Percentiles rank a stretch among this genome's conserved stretches.
phyloP scores from a whole-genome alignment of 2,888 invertebrate genomes.

The Erebia ligea region DNA sequence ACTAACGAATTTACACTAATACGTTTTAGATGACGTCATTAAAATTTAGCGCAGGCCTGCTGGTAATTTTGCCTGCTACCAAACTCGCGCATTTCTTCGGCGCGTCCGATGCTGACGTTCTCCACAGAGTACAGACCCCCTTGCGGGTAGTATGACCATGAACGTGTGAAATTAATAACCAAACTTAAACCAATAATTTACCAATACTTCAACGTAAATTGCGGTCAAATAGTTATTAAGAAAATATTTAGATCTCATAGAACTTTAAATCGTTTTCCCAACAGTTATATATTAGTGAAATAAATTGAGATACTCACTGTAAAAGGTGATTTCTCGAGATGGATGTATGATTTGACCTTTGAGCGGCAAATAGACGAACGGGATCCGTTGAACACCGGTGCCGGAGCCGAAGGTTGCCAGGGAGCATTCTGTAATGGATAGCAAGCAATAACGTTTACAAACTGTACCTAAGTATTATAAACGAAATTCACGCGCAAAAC shows the following conservation, averaged over 20 bases:
- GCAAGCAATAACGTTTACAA: neutral
- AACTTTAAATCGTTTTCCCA: neutral
- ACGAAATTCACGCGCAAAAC: neutral
- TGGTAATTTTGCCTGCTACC: no score
- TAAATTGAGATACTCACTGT: conserved; percentile 78
- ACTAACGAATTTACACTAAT: no score
- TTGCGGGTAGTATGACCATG: no score
- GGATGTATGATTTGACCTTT: conserved; percentile 95
- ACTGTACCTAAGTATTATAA: no score
- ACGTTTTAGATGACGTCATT: no score
- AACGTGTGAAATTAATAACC: no score
- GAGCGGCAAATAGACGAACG: conserved; percentile 92
- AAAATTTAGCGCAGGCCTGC: no score
- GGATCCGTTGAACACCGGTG: conserved; percentile 88
- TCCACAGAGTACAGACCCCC: no score
- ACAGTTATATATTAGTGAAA: conserved; percentile 2
- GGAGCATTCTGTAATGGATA: conserved; percentile 85
- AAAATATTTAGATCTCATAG: neutral
- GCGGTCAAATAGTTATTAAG: neutral
- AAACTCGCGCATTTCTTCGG: no score
- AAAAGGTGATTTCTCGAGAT: conserved; percentile 92
- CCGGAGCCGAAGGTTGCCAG: conserved; percentile 91
- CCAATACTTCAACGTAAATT: no score
- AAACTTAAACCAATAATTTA: no score
- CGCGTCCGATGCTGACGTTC: no score